Conservation (phyloP, 1,140 invertebrate species). For the Cyphomyrmex costatus region DNA sequence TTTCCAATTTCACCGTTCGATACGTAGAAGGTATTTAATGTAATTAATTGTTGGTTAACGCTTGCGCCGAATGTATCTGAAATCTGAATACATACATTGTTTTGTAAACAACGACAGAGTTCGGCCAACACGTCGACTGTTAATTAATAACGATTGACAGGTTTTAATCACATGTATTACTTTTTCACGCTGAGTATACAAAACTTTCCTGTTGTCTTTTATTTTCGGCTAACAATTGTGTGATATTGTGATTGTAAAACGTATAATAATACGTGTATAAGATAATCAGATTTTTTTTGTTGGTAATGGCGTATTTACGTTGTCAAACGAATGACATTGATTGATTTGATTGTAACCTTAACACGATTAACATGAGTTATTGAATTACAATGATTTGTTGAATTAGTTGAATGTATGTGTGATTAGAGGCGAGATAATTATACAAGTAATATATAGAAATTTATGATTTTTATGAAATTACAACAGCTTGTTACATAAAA, state of each 20-base stretch:
- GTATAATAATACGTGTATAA: not conserved
- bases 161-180: not conserved
- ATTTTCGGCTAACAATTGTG: not conserved
- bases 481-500: not conserved
- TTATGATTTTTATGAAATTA: conserved; percentile 2
- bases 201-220: not conserved
- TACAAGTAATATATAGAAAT: not conserved
- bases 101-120: conserved; percentile 23
- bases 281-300: not conserved
- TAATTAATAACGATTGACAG: not conserved
- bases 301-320: not conserved
- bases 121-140: not conserved
- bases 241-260: not conserved
- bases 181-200: not conserved
- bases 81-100: too few species aligned
- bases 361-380: not conserved
- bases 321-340: not conserved
- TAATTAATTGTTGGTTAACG: not conserved
- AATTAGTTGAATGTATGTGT: not conserved
- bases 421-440: not conserved
- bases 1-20: not conserved
- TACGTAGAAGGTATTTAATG: not conserved
- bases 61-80: not conserved
- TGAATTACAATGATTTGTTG: not conserved
- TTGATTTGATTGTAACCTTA: not conserved